Evolutionary conservation across 92 coral and sea anemone genomes (phyloP), one percentile per base, ranked within the genome.

Genomic region (Montipora capitata): DNA sequence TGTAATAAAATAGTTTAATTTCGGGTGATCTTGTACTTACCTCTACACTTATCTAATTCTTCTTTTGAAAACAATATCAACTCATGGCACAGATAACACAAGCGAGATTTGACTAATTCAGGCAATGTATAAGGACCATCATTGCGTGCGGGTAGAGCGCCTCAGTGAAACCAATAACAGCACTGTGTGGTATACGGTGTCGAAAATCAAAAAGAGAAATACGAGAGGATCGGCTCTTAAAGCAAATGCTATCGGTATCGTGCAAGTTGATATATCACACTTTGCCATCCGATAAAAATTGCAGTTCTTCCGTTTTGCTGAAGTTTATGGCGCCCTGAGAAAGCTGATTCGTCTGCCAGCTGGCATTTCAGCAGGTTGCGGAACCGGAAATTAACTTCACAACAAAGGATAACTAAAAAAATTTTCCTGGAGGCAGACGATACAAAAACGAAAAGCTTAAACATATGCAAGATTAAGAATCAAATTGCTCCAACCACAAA

Each of bases 351-450:
- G 85, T 80, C 74, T 80, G 75, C 39, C 52, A 38, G 69, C 51
- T 73, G 54, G 66, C 51, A 80, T 39, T 51, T 68, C 4, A 49
- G 56, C 84, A 79, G 84, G 74, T 80, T 68, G 52, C 38, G 52
- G 39, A 45, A 39, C 3, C 2, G 40, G 64, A 78, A 10, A 59
- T 54, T 0, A 54, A 54, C 61, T 54, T 54, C 10, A 12, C 10
- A 54, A 54, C 12, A 20, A 10, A 10, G 40, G 40, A 40, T 27
- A 18, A 27, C 35, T 13, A 38, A 79, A 6, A 15, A 12, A 2
- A 9, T 45, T 35, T 41, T 71, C 5, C 27, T 71, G 35, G 35
- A 27, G 1, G 35, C 35, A 48, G 57, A 44, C 27, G 6, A 9
- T 16, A 18, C 40, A 65, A 17, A 10, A 18, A n/a, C 7, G 39